Conservation (phyloP, 2,797 vertebrate species). For the Sparidentex hasta region DNA sequence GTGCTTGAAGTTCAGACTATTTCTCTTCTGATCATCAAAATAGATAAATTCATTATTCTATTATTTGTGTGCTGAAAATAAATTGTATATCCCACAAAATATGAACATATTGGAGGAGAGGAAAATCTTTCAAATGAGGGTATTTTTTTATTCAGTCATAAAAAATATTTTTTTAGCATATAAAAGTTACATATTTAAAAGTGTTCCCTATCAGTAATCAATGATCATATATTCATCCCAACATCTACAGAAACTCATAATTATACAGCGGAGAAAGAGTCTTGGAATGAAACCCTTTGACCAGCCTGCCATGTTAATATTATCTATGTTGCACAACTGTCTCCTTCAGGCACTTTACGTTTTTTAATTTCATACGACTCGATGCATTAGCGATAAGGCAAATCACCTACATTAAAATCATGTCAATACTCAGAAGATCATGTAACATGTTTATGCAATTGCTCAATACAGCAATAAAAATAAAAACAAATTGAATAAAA, state of each 20-base stretch:
- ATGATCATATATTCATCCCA: constrained; percentile 44
- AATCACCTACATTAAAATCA: constrained; percentile 29
- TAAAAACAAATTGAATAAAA: constrained; percentile 12
- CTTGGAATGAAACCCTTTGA: constrained; percentile 47
- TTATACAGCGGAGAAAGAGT: constrained; percentile 35
- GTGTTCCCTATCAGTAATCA: constrained; percentile 48
- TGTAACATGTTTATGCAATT: constrained; percentile 23
- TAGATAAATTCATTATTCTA: neutral
- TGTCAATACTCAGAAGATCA: constrained; percentile 32
- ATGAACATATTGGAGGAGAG: neutral
- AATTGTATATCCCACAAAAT: constrained; percentile 11
- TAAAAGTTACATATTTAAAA: constrained; percentile 52
- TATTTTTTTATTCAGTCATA: constrained; percentile 60
- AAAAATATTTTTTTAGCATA: constrained; percentile 54
- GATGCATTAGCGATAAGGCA: constrained; percentile 42
- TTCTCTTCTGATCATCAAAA: neutral
- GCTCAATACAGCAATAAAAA: constrained; percentile 4
- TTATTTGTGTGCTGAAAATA: neutral
- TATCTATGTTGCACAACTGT: constrained; percentile 16
- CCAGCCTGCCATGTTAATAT: neutral
- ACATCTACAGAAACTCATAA: constrained; percentile 36
- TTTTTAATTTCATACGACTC: constrained; percentile 25
- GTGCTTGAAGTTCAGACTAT: neutral
- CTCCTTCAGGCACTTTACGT: constrained; percentile 36
- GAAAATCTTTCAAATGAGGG: constrained; percentile 27